Conservation (phyloP, 2,888 invertebrate genomes). For the Limnephilus rhombicus region DNA sequence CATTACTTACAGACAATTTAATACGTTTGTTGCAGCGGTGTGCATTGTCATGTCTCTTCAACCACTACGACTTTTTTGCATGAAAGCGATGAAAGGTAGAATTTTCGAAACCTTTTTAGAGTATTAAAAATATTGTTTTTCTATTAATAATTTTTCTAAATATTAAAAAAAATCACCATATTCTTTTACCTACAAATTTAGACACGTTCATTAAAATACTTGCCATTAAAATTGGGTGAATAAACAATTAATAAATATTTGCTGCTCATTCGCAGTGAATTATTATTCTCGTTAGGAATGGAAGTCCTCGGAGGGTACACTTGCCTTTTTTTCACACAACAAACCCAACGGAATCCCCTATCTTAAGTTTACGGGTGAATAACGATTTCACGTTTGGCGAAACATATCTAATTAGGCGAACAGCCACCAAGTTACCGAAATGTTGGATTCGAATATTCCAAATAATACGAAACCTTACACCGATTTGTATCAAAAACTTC, state of each 20-base stretch:
- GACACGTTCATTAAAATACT: not conserved
- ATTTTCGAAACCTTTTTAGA: not conserved
- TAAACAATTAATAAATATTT: not conserved
- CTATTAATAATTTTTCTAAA: too few species aligned
- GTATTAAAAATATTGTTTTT: not conserved
- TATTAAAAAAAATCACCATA: not conserved
- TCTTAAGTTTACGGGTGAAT: constrained; percentile 45
- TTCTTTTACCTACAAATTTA: not conserved
- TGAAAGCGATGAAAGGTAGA: not conserved
- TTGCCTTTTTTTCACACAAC: not conserved
- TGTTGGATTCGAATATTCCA: constrained; percentile 31
- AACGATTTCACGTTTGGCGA: constrained; percentile 45
- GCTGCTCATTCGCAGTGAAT: not conserved
- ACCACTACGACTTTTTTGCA: not conserved
- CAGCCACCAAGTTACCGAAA: not conserved
- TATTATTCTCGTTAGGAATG: not conserved
- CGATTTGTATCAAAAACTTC: constrained; percentile 29
- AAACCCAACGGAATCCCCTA: constrained; percentile 12
- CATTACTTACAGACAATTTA: not conserved
- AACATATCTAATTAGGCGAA: constrained; percentile 45
- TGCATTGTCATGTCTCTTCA: not conserved
- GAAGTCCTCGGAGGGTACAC: too few species aligned
- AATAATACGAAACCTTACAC: constrained; percentile 17
- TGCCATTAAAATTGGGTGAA: not conserved
- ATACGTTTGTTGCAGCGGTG: too few species aligned